Evolutionary conservation across 2,888 invertebrate species (phyloP), one percentile per base, ranked within the genome.

Genomic region (Melitaea athalia): DNA sequence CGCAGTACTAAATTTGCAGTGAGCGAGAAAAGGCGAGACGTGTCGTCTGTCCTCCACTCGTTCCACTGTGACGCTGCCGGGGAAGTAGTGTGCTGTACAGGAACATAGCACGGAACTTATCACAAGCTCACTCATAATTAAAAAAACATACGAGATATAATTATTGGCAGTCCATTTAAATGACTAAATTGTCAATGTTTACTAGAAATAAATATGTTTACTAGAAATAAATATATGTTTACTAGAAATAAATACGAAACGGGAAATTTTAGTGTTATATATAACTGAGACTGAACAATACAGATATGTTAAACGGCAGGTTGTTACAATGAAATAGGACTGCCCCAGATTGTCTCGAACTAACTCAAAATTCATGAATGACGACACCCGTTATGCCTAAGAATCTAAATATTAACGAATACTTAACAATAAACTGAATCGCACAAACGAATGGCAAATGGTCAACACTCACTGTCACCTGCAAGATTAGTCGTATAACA

Each of bases 331-430:
- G 45, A 50, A 47, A 38, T 62, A 79, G 84, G 85, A 88, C 91
- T 89, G 91, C 90, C 86, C 72, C 76, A 74, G 72, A 7, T 82
- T 82, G 82, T 85, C 85, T 81, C 80, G 89, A 91, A 89, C 91
- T 89, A 91, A 92, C 91, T 89, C 88, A 89, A 92, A 38, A 92
- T 89, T 92, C 92, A 92, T 87, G 84, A 85, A 88, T 85, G 89
- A 84, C 91, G 90, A 86, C 86, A 87, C 87, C 85, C 70, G 79
- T 83, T 88, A 86, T 84, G 75, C 85, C 89, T 91, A 88, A 77
- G 74, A 81, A 79, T 84, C 88, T 87, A 86, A 3, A 84, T 77
- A 88, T 89, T 42, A 91, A 82, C 83, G 87, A 91, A 92, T 91
- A 91, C 91, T 91, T 92, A 92, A 85, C 76, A 81, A 85, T 87